Evolutionary conservation across 2,888 invertebrate species (phyloP).

Genomic region (Papilio demoleus): DNA sequence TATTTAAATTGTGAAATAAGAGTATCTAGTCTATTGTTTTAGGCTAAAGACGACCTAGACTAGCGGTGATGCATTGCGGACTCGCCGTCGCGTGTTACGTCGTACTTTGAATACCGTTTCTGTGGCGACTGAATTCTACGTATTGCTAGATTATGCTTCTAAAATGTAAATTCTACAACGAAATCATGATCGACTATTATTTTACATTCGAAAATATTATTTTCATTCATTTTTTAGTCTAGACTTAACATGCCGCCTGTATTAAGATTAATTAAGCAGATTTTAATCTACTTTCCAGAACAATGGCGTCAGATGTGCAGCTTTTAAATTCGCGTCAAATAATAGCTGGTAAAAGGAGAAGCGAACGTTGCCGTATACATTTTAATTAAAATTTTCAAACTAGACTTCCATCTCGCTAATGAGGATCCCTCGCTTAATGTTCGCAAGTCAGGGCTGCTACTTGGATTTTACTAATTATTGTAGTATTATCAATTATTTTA

Average conservation of each 20-base stretch:
- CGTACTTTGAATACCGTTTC: constrained; percentile 48
- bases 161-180: constrained; percentile 1
- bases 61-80: constrained; percentile 73
- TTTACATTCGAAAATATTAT: neutral
- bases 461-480: neutral
- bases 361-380: constrained; percentile 39
- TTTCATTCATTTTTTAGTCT: neutral
- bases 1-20: neutral
- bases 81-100: constrained; percentile 60
- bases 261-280: constrained; percentile 4
- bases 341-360: constrained; percentile 34
- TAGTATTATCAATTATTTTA: neutral
- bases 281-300: constrained; percentile 31
- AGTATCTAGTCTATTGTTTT: constrained; percentile 39
- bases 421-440: constrained; percentile 57
- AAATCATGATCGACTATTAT: neutral
- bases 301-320: constrained; percentile 34
- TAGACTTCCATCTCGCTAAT: constrained; percentile 60
- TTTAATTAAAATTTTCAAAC: constrained; percentile 53
- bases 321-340: constrained; percentile 37
- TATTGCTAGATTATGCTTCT: constrained; percentile 12
- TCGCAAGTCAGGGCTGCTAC: constrained; percentile 44
- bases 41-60: constrained; percentile 42
- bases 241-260: neutral
- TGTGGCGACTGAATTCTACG: constrained; percentile 26